These are phyloP conservation scores for Bombus ignitus DNA, from an alignment of 1,140 invertebrate genomes.

Conservation along the genomic window DNA sequence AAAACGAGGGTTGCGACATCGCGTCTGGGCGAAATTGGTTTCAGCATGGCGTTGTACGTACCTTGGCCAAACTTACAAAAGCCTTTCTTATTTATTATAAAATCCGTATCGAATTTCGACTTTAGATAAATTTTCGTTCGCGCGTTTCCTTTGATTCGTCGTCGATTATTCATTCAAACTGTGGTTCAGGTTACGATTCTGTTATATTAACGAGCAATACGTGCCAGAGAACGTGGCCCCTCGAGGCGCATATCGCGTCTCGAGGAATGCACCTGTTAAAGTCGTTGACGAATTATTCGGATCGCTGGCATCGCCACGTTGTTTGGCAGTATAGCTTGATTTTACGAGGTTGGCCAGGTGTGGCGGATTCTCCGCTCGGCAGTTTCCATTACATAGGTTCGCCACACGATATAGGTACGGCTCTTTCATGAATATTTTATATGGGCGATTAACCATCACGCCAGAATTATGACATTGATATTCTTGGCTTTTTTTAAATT, in stretches of 20 bases:
- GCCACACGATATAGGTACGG: background rate
- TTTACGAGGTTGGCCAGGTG: background rate
- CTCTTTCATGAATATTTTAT: background rate
- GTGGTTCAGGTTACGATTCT: background rate
- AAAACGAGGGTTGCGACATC: conserved; percentile 64
- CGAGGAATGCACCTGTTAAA: conserved; percentile 32
- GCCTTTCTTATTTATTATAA: no score
- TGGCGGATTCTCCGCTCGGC: background rate
- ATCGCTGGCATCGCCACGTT: background rate
- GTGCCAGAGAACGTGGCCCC: background rate
- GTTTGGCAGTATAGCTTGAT: background rate
- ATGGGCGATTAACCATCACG: background rate
- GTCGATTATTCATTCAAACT: conserved; percentile 12
- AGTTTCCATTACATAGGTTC: background rate
- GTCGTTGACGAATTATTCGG: conserved; percentile 17
- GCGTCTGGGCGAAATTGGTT: conserved; percentile 43
- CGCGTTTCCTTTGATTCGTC: no score
- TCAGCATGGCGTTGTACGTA: background rate
- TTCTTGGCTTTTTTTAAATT: no score
- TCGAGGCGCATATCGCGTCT: no score
- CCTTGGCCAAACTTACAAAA: background rate
- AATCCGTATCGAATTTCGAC: no score
- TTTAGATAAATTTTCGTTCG: background rate
- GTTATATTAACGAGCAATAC: background rate
- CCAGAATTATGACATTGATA: no score